These are phyloP conservation scores for Eupithecia insigniata DNA, from an alignment of 2,888 invertebrate species.

Conservation along the genomic window DNA sequence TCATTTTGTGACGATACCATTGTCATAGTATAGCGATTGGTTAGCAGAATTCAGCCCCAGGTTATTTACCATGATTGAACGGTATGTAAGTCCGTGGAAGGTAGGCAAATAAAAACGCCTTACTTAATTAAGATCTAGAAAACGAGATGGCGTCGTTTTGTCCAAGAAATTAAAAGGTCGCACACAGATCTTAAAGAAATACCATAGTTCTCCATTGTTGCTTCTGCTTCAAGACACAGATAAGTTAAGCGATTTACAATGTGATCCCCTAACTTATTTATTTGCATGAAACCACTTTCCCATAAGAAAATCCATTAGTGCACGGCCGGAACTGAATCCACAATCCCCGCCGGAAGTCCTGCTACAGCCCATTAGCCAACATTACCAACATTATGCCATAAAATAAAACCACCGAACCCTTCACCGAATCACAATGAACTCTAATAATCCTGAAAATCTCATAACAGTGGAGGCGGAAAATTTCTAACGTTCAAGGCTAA, in stretches of 20 bases:
- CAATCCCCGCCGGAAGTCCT: conserved; percentile 5
- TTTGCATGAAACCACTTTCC: background rate
- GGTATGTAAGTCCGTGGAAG: no score
- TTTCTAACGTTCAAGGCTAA: background rate
- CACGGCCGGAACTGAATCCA: conserved; percentile 6
- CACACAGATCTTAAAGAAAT: no score
- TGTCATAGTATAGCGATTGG: no score
- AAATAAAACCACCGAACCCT: conserved; percentile 22
- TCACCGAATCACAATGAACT: conserved; percentile 21
- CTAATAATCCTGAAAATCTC: conserved; percentile 10
- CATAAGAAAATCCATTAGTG: conserved; percentile 9
- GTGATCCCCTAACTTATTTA: background rate
- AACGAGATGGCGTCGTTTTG: no score
- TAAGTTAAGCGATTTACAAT: background rate
- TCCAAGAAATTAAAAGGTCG: no score
- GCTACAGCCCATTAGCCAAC: conserved; percentile 9
- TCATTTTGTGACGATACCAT: no score
- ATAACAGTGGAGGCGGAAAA: conserved; percentile 1
- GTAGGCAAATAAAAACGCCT: no score
- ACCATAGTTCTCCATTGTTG: no score
- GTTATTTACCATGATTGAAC: no score
- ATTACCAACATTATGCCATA: conserved; percentile 5
- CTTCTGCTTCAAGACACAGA: background rate
- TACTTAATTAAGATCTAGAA: no score
- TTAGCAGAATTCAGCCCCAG: no score